These are phyloP conservation scores for Chondrosia reniformis DNA, from an alignment of 37 sponge, comb jelly and placozoan genomes.

Conservation along the genomic window DNA sequence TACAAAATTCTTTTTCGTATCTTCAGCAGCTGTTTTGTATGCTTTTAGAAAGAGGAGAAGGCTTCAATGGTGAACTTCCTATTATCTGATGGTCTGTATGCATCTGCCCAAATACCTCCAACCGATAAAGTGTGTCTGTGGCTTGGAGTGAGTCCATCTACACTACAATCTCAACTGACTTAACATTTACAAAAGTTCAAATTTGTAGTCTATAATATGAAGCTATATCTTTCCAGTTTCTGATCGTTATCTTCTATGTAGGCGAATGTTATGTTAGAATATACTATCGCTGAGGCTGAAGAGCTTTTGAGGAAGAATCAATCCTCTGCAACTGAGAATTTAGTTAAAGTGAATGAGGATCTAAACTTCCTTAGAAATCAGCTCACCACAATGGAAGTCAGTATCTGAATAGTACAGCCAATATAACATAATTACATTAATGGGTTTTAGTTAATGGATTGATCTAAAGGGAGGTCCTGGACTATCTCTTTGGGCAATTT, in stretches of 20 bases:
- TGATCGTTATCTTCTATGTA: not conserved
- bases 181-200: not conserved
- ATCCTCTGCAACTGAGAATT: slow-evolving; percentile 47
- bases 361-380: slow-evolving; percentile 82
- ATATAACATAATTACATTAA: no score
- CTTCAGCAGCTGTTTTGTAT: not conserved
- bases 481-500: no score
- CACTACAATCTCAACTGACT: not conserved
- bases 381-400: slow-evolving; percentile 92
- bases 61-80: slow-evolving; percentile 62
- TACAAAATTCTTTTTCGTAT: not conserved
- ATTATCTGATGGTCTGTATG: slow-evolving; percentile 81
- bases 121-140: slow-evolving; percentile 81
- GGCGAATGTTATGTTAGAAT: slow-evolving; percentile 98
- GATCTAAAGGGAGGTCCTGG: no score
- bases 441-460: no score
- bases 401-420: slow-evolving; percentile 40
- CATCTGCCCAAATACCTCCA: slow-evolving; percentile 76
- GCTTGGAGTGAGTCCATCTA: slow-evolving; percentile 74
- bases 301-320: slow-evolving; percentile 74
- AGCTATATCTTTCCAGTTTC: not conserved
- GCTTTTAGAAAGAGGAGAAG: slow-evolving; percentile 29
- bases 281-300: slow-evolving; percentile 80
- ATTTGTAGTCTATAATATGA: no score
- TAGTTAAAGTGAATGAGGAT: slow-evolving; percentile 64